Percentiles rank a stretch among this genome's conserved stretches.
phyloP scores from a whole-genome alignment of 30 jellyfish, hydroid and myxozoan genomes.

The Aurelia aurita complex sp. Pacific region DNA sequence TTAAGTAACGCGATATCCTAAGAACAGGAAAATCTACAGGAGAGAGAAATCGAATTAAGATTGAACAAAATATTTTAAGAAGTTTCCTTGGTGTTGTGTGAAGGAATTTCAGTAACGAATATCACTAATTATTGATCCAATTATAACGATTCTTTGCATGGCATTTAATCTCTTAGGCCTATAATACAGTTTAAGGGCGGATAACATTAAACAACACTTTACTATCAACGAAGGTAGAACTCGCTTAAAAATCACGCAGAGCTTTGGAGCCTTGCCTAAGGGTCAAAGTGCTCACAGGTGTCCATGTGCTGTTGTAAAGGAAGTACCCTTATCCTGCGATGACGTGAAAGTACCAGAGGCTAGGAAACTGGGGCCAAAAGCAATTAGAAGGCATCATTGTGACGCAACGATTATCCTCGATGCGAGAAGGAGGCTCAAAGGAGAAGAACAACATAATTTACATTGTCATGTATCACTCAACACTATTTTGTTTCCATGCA shows the following conservation, averaged over 20 bases:
- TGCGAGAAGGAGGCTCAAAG: too few species aligned
- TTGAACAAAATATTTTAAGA: neutral
- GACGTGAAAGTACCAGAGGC: too few species aligned
- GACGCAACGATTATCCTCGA: too few species aligned
- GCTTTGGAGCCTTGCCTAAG: slow-evolving; percentile 12
- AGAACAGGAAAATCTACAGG: too few species aligned
- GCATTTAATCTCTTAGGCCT: slow-evolving; percentile 6
- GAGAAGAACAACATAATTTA: too few species aligned
- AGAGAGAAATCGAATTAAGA: slow-evolving; percentile 1
- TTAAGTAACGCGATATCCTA: too few species aligned
- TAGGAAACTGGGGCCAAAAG: too few species aligned
- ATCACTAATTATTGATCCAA: slow-evolving; percentile 13
- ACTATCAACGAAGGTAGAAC: slow-evolving; percentile 1
- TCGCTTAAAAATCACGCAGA: slow-evolving; percentile 23
- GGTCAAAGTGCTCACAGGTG: neutral
- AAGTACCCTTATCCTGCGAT: too few species aligned
- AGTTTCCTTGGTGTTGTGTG: slow-evolving; percentile 17
- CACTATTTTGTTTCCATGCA: too few species aligned
- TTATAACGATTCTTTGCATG: slow-evolving; percentile 3
- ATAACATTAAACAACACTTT: neutral
- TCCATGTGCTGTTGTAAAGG: too few species aligned
- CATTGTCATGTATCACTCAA: too few species aligned
- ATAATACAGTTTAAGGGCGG: slow-evolving; percentile 25
- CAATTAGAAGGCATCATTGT: too few species aligned
- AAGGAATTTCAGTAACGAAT: slow-evolving; percentile 35